These are phyloP conservation scores for roundworm (Caenorhabditis elegans) DNA, from an alignment of 1,140 invertebrate species.

Conservation along the genomic window DNA sequence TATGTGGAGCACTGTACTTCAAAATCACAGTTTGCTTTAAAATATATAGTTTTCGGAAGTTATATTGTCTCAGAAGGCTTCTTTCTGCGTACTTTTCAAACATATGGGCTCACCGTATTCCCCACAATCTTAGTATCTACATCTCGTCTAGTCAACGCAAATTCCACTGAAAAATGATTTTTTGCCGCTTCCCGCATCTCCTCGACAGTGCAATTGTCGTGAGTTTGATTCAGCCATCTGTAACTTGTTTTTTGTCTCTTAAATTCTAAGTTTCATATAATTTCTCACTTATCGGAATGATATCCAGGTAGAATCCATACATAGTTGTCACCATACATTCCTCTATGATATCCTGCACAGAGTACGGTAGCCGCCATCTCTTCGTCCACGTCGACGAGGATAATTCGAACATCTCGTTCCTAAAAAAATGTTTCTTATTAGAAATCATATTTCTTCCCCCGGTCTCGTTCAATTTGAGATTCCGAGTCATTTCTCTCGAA, in stretches of 20 bases:
- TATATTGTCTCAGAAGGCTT: neutral
- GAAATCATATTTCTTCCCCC: neutral
- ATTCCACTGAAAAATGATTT: conserved; percentile 84
- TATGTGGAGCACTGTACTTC: too few relatives aligned
- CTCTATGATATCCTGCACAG: conserved; percentile 76
- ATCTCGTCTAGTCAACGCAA: conserved; percentile 76
- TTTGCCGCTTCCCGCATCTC: conserved; percentile 81
- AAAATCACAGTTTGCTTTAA: too few relatives aligned
- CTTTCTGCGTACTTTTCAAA: neutral
- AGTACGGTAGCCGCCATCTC: conserved; percentile 88
- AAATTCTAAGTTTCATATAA: conserved; percentile 37
- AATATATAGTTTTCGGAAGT: too few relatives aligned
- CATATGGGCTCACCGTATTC: conserved; percentile 47
- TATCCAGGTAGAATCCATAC: conserved; percentile 94
- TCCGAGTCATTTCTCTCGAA: conserved; percentile 25
- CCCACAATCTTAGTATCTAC: conserved; percentile 73
- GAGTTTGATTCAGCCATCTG: conserved; percentile 51
- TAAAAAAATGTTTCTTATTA: too few relatives aligned
- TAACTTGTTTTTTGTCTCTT: too few relatives aligned
- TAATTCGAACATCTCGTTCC: conserved; percentile 85
- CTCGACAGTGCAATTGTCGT: conserved; percentile 73
- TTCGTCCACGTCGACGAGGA: conserved; percentile 93
- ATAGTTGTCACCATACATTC: conserved; percentile 84
- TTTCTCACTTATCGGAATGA: conserved; percentile 78
- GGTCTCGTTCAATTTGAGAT: neutral